Evolutionary conservation across 2,888 invertebrate genomes (phyloP).

Genomic region (Cremastobaeus sp.): DNA sequence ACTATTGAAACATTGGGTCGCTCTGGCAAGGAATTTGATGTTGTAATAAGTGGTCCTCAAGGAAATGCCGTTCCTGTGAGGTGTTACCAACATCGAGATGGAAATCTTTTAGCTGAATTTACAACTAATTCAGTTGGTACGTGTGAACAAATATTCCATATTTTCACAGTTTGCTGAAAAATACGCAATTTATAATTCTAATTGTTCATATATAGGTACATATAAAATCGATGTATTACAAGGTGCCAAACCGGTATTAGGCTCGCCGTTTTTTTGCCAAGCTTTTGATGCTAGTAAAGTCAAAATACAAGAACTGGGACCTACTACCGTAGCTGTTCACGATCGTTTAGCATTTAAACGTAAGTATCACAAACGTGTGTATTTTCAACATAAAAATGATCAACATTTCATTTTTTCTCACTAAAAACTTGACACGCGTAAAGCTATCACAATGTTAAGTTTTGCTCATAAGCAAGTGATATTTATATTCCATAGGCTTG

Average conservation of each 20-base stretch:
- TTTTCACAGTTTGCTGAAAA: too few relatives aligned
- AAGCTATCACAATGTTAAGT: too few relatives aligned
- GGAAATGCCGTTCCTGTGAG: slow-evolving; percentile 90
- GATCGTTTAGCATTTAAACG: slow-evolving; percentile 90
- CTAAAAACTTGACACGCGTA: too few relatives aligned
- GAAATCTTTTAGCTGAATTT: slow-evolving; percentile 96
- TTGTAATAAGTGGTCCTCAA: slow-evolving; percentile 90
- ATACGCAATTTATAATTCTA: too few relatives aligned
- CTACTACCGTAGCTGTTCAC: slow-evolving; percentile 87
- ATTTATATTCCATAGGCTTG: too few relatives aligned
- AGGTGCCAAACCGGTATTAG: slow-evolving; percentile 92
- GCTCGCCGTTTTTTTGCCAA: slow-evolving; percentile 96
- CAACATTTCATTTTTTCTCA: too few relatives aligned
- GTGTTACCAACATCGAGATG: slow-evolving; percentile 97
- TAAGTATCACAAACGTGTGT: slow-evolving; percentile 76
- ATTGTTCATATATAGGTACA: too few relatives aligned
- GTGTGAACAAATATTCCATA: too few relatives aligned
- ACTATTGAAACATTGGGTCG: slow-evolving; percentile 92
- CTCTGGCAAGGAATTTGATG: slow-evolving; percentile 93
- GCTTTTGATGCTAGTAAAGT: slow-evolving; percentile 93
- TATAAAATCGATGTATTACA: slow-evolving; percentile 89
- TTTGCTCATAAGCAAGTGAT: too few relatives aligned
- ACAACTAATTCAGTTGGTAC: slow-evolving; percentile 87
- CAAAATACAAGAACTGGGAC: slow-evolving; percentile 86
- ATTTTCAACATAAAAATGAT: slow-evolving; percentile 4